Percentiles rank a stretch among this genome's conserved stretches.
phyloP scores from a whole-genome alignment of 2,113 vertebrate species.

The Labrus mixtus region DNA sequence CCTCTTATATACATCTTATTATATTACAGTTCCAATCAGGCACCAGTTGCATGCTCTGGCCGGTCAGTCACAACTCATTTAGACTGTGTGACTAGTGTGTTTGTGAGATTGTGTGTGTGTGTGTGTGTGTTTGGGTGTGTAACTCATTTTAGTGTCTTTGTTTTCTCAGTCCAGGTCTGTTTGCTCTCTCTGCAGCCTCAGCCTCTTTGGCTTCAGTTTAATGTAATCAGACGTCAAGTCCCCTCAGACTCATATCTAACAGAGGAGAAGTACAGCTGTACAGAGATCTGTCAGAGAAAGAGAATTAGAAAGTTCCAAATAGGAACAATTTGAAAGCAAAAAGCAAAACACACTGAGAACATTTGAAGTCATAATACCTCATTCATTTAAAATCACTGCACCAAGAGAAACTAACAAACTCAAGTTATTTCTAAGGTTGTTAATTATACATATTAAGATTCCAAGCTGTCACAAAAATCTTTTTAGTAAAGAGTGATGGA shows the following conservation, averaged over 20 bases:
- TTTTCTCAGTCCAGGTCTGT: slow-evolving; percentile 31
- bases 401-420: background rate
- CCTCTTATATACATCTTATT: too few relatives aligned
- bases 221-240: slow-evolving; percentile 58
- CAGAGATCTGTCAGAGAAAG: slow-evolving; percentile 7
- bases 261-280: slow-evolving; percentile 27
- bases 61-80: slow-evolving; percentile 44
- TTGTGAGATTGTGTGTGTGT: background rate
- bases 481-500: slow-evolving; percentile 1
- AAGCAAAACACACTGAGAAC: background rate
- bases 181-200: slow-evolving; percentile 23
- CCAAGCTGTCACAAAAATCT: background rate
- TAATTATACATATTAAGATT: background rate
- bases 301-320: slow-evolving; percentile 6
- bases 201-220: slow-evolving; percentile 47
- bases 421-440: too few relatives aligned
- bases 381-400: background rate
- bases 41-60: background rate
- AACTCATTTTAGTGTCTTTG: background rate
- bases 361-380: background rate
- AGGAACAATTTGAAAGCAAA: slow-evolving; percentile 13
- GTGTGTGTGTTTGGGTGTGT: slow-evolving; percentile 22
- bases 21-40: slow-evolving; percentile 50
- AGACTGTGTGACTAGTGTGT: background rate
- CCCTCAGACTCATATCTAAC: slow-evolving; percentile 42